These are phyloP conservation scores for Psittacula echo DNA, from an alignment of 2,797 vertebrate genomes.

Conservation along the genomic window DNA sequence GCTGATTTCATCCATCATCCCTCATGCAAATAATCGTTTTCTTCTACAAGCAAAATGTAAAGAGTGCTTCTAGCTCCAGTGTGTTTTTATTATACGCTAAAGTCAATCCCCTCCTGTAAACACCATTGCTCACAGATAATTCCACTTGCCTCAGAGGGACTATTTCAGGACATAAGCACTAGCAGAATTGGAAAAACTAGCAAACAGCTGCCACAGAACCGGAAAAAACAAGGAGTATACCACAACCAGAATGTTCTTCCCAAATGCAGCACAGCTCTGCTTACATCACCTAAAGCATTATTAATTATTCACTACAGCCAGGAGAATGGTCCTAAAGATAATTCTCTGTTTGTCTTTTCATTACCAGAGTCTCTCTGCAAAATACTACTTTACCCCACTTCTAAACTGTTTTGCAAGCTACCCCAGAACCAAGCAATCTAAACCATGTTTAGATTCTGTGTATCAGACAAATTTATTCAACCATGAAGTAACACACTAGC, in stretches of 20 bases:
- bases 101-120: background rate
- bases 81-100: background rate
- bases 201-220: slow-evolving; percentile 16
- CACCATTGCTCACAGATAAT: background rate
- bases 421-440: background rate
- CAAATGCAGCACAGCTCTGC: slow-evolving; percentile 43
- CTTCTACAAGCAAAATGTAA: background rate
- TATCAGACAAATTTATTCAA: background rate
- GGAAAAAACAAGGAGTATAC: slow-evolving; percentile 28
- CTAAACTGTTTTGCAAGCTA: background rate
- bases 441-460: background rate
- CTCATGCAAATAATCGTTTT: background rate
- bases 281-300: slow-evolving; percentile 51
- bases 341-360: slow-evolving; percentile 14
- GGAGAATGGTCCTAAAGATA: background rate
- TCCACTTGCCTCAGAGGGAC: background rate
- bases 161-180: background rate
- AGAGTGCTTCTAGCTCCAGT: background rate
- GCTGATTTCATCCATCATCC: background rate
- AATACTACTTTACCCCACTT: background rate
- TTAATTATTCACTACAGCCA: slow-evolving; percentile 46
- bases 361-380: background rate
- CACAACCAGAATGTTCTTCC: slow-evolving; percentile 40
- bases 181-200: background rate
- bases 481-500: background rate